Base-by-base conservation (phyloP, 2,888 invertebrate species). In the Dryocosmus kuriphilus region DNA sequence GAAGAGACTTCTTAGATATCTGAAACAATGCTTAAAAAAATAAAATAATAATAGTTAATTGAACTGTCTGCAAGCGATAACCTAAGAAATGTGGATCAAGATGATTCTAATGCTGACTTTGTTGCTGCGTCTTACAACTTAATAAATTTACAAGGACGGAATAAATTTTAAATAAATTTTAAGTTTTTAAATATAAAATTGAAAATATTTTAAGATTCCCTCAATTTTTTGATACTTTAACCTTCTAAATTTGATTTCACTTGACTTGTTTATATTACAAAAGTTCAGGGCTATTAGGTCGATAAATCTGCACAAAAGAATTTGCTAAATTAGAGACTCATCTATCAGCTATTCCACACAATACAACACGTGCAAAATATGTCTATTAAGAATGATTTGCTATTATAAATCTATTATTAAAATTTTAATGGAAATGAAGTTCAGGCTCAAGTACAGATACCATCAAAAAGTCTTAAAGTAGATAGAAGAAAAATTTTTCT, bases 241-340 rank as follows among this genome's bases (percentile, higher is more conserved):
- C 14, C 41, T 41, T 51, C n/a, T n/a, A 22, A 22, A n/a, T 51
- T 51, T 51, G n/a, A 27, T 46, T 9, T 19, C 14, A 14, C 14
- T 71, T n/a, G 19, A 71, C 19, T 71, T 51, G n/a, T n/a, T 51
- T n/a, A n/a, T 51, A 24, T 32, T 51, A 24, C 19, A 46, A 51
- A 71, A 71, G 71, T 46, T 71, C 71, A 51, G 27, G 71, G 71
- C 30, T n/a, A n/a, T 71, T 30, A 46, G 11, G 30, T 71, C 71
- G n/a, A 71, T 71, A 51, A 71, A 71, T 65, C 5, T 71, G n/a
- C 11, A 51, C 51, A 71, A 67, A 71, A 71, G 51, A n/a, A 51
- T 71, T 11, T 71, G 71, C 71, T 51, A 71, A 27, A 27, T 71
- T 51, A 71, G 11, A 35, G n/a, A n/a, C 35, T 51, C 19, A 27